Conservation (phyloP, 2,888 invertebrate genomes). For the Rhamphomyia laevipes region DNA sequence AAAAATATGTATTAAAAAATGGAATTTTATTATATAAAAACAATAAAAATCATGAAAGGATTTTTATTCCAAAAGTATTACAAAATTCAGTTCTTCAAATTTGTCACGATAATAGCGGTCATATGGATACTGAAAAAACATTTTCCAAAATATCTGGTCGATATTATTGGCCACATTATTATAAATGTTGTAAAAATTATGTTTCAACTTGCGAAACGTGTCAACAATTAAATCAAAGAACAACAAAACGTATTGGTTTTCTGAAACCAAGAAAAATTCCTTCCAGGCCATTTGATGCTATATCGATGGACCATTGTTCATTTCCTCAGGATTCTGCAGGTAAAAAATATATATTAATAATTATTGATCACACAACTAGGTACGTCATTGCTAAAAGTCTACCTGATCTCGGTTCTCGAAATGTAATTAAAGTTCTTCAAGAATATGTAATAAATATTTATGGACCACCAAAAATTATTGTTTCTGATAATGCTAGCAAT, state of each 20-base stretch:
- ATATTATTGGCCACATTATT: slow-evolving; percentile 2
- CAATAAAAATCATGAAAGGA: slow-evolving; percentile 3
- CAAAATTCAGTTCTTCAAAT: slow-evolving; percentile 1
- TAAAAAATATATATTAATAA: slow-evolving; percentile 3
- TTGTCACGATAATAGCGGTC: slow-evolving; percentile 6
- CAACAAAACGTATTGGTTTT: slow-evolving; percentile 4
- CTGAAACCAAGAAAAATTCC: slow-evolving; percentile 3
- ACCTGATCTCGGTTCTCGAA: neutral
- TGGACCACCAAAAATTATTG: slow-evolving; percentile 2
- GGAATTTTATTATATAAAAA: slow-evolving; percentile 4
- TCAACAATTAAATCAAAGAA: slow-evolving; percentile 5
- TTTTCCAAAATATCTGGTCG: slow-evolving; percentile 5
- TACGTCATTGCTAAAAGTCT: slow-evolving; percentile 3
- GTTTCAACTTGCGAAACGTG: neutral
- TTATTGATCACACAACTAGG: slow-evolving; percentile 6
- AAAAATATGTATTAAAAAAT: slow-evolving; percentile 1
- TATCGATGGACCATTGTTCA: slow-evolving; percentile 5
- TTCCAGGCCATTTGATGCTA: slow-evolving; percentile 5
- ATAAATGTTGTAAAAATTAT: slow-evolving; percentile 4
- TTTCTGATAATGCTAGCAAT: slow-evolving; percentile 3
- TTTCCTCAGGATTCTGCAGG: slow-evolving; percentile 2
- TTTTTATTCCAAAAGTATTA: neutral
- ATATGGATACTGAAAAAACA: slow-evolving; percentile 6
- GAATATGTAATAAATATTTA: neutral
- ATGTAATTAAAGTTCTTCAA: neutral